phyloP scores from a whole-genome alignment of 2,888 invertebrate species.

The Leucophenga montana region DNA sequence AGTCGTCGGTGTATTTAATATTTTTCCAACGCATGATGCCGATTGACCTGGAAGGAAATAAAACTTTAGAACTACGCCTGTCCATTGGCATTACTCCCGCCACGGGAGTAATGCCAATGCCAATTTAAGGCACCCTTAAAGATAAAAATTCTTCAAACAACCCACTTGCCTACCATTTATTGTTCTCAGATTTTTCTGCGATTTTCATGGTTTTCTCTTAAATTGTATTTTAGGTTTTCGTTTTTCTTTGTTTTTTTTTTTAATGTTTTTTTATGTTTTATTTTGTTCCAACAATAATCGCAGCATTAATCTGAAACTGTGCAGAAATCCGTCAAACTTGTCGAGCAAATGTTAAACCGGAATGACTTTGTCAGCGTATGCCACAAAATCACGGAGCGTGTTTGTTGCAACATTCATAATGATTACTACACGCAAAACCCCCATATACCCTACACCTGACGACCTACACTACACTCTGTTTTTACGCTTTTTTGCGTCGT shows the following conservation, averaged over 20 bases:
- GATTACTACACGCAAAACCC: not conserved
- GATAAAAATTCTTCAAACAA: no score
- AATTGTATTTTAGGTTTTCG: not conserved
- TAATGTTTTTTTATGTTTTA: not conserved
- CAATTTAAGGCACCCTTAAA: no score
- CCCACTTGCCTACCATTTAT: no score
- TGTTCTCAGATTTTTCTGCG: not conserved
- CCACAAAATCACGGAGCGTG: not conserved
- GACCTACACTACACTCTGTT: not conserved
- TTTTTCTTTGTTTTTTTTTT: not conserved
- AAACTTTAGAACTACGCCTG: no score
- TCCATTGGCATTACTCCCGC: no score
- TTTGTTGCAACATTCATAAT: conserved; percentile 8
- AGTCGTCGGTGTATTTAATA: no score
- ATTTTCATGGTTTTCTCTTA: not conserved
- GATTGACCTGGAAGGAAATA: no score
- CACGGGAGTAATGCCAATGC: no score
- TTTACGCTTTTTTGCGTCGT: not conserved
- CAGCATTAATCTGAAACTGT: conserved; percentile 63
- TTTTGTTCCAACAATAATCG: conserved; percentile 57
- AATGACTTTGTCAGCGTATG: conserved; percentile 13
- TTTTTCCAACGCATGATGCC: no score
- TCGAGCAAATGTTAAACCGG: conserved; percentile 20
- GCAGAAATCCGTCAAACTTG: conserved; percentile 65
- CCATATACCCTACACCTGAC: not conserved